phyloP scores from a whole-genome alignment of 2,113 vertebrate species.

The Prolemur simus region DNA sequence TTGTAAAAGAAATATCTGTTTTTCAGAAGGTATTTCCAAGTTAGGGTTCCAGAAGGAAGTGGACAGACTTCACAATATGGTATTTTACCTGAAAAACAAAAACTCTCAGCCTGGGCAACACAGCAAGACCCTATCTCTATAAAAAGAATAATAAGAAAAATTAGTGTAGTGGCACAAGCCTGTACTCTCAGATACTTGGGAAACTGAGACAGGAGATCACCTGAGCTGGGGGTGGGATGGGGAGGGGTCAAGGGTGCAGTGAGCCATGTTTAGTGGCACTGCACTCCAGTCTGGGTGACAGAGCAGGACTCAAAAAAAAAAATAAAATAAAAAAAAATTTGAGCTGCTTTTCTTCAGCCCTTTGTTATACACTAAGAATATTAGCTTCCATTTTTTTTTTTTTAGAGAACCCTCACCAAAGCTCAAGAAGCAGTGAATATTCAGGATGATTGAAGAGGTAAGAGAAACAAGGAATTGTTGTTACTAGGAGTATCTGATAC shows the following conservation, averaged over 20 bases:
- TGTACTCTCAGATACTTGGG: too few species aligned
- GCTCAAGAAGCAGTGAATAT: conserved; percentile 9
- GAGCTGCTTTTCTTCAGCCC: not conserved
- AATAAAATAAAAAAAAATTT: too few species aligned
- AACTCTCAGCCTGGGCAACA: not conserved
- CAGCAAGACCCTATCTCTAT: too few species aligned
- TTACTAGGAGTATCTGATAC: not conserved
- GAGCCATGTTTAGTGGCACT: too few species aligned
- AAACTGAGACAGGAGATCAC: too few species aligned
- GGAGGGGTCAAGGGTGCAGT: too few species aligned
- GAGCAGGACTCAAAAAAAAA: too few species aligned
- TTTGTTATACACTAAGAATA: conserved; percentile 43
- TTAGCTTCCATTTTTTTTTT: not conserved
- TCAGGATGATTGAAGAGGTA: conserved; percentile 38
- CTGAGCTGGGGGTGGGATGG: too few species aligned
- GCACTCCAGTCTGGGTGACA: too few species aligned
- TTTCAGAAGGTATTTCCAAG: conserved; percentile 13
- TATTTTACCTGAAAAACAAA: conserved; percentile 40
- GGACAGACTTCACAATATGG: not conserved
- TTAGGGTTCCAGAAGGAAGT: not conserved
- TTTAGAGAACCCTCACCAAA: conserved; percentile 32
- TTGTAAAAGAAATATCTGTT: not conserved
- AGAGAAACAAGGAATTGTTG: not conserved
- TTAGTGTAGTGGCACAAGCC: too few species aligned
- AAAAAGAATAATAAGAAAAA: too few species aligned